Conservation (phyloP, 2,797 vertebrate species). For the Knipowitschia caucasica region DNA sequence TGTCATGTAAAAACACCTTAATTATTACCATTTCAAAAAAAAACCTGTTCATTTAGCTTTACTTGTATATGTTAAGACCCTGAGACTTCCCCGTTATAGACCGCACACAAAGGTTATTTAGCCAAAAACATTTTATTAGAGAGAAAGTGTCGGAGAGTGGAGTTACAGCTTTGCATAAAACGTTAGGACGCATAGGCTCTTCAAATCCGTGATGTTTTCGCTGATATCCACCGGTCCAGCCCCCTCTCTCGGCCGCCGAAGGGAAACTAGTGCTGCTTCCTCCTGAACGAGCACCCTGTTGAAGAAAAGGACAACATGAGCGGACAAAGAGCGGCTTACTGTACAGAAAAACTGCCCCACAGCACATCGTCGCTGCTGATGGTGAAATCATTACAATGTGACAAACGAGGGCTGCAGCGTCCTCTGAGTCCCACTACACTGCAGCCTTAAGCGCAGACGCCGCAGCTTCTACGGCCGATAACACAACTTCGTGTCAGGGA, state of each 20-base stretch:
- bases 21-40: too few species aligned
- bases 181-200: constrained; percentile 26
- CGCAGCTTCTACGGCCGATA: background rate
- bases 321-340: constrained; percentile 31
- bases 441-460: background rate
- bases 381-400: constrained; percentile 19
- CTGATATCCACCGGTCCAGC: constrained; percentile 68
- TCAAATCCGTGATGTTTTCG: constrained; percentile 34
- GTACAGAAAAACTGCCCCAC: constrained; percentile 31
- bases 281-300: constrained; percentile 80
- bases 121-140: constrained; percentile 79
- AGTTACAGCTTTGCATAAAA: constrained; percentile 57
- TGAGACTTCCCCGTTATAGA: too few species aligned
- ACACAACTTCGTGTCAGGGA: background rate
- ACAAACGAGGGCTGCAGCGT: constrained; percentile 11
- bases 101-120: constrained; percentile 36
- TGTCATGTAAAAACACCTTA: too few species aligned
- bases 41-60: too few species aligned
- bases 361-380: constrained; percentile 39
- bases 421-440: background rate
- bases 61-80: too few species aligned
- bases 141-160: constrained; percentile 69
- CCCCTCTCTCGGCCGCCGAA: constrained; percentile 60
- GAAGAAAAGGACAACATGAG: constrained; percentile 24
- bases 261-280: constrained; percentile 79